phyloP scores from a whole-genome alignment of 2,113 vertebrate genomes.

The Albula glossodonta region DNA sequence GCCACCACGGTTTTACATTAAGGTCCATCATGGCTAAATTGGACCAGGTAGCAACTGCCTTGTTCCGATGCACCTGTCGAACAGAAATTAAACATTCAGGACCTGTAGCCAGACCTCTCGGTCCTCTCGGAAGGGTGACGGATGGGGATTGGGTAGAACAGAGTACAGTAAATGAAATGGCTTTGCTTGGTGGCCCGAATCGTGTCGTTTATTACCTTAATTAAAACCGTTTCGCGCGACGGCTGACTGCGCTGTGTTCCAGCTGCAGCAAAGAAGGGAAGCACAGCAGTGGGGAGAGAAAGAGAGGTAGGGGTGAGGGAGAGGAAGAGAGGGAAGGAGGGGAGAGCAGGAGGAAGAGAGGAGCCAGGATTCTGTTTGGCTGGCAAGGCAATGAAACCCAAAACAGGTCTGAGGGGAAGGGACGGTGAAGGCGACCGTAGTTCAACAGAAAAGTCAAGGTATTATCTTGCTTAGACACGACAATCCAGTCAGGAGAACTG shows the following conservation, averaged over 20 bases:
- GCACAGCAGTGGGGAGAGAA: no score
- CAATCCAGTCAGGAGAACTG: not conserved
- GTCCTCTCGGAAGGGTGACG: not conserved
- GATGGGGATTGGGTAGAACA: not conserved
- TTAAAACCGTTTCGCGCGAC: conserved; percentile 13
- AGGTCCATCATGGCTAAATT: conserved; percentile 6
- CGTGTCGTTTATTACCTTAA: conserved; percentile 32
- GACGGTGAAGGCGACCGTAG: not conserved
- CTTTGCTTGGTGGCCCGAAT: not conserved
- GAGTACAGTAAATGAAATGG: conserved; percentile 4
- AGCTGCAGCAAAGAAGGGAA: not conserved
- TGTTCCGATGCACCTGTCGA: not conserved
- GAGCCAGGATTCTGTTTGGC: no score
- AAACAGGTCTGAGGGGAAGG: not conserved
- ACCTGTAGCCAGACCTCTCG: not conserved
- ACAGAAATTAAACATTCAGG: not conserved
- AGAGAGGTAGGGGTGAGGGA: no score
- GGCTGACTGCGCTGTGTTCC: not conserved
- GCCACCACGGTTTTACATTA: not conserved
- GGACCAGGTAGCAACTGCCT: not conserved
- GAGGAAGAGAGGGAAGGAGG: no score
- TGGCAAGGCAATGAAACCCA: no score
- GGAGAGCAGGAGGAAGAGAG: no score
- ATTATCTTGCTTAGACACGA: not conserved
- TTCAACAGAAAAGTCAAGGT: not conserved